A percentile compares a stretch with the other conserved stretches of the same genome.
These are phyloP conservation scores for Epinephelus moara DNA, from an alignment of 2,113 vertebrate genomes.

Conservation along the genomic window DNA sequence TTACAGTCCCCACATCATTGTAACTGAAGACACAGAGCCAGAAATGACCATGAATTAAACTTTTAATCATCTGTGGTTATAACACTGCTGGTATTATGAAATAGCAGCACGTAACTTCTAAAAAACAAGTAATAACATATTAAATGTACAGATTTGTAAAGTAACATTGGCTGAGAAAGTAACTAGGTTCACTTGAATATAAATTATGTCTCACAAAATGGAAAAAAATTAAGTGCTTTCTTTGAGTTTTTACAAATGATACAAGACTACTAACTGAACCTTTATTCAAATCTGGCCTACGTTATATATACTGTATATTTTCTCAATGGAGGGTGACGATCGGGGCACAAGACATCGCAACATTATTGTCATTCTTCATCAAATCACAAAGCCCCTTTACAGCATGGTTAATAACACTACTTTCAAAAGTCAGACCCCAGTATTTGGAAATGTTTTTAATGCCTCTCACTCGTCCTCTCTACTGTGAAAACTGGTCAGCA, in stretches of 20 bases:
- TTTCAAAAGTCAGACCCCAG: background rate
- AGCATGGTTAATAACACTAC: background rate
- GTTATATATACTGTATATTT: background rate
- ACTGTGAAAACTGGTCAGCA: background rate
- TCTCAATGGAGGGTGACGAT: background rate
- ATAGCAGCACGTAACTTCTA: conserved; percentile 62
- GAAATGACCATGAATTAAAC: conserved; percentile 37
- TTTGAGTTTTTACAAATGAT: conserved; percentile 20
- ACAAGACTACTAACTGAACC: conserved; percentile 4
- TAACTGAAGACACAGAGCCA: conserved; percentile 37
- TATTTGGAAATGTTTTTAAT: background rate
- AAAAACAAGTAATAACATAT: conserved; percentile 45
- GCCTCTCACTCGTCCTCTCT: background rate
- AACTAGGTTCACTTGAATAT: conserved; percentile 10
- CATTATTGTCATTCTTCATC: background rate
- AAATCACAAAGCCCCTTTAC: background rate
- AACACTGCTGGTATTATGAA: conserved; percentile 61
- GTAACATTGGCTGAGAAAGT: conserved; percentile 3
- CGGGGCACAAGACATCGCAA: conserved; percentile 16
- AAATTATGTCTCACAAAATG: conserved; percentile 32
- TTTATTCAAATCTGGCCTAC: conserved; percentile 25
- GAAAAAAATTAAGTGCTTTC: conserved; percentile 28
- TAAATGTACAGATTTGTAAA: conserved; percentile 40
- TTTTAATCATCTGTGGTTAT: conserved; percentile 64
- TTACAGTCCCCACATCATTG: background rate